phyloP scores from a whole-genome alignment of 2,888 invertebrate species.

The Agrotis puta region DNA sequence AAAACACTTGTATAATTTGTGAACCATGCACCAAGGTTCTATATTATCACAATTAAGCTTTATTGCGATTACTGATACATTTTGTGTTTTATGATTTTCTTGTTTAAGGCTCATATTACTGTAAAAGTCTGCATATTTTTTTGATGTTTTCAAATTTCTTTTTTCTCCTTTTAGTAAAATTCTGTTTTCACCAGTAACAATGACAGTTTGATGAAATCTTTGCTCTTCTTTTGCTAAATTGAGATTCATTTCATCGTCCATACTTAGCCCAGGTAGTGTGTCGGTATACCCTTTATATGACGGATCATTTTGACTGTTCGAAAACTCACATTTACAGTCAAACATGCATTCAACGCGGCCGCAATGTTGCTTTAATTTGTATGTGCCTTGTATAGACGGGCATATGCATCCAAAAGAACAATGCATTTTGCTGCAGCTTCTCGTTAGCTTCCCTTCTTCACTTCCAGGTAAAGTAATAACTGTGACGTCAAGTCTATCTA shows the following conservation, averaged over 20 bases:
- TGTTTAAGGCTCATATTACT: constrained; percentile 76
- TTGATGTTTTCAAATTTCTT: constrained; percentile 91
- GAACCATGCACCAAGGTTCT: constrained; percentile 93
- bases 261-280: constrained; percentile 78
- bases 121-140: constrained; percentile 91
- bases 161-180: constrained; percentile 91
- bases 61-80: constrained; percentile 70
- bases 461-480: constrained; percentile 90
- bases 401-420: constrained; percentile 93
- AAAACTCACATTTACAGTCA: constrained; percentile 84
- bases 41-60: constrained; percentile 84
- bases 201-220: constrained; percentile 94
- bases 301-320: constrained; percentile 76
- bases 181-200: constrained; percentile 92
- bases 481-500: constrained; percentile 92
- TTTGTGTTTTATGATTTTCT: constrained; percentile 66
- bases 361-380: constrained; percentile 91
- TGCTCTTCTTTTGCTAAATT: constrained; percentile 93
- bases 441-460: constrained; percentile 17
- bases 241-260: constrained; percentile 88
- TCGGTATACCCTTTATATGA: constrained; percentile 71
- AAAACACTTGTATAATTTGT: constrained; percentile 92
- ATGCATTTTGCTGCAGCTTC: constrained; percentile 87
- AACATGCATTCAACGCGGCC: constrained; percentile 92
- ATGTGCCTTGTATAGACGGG: constrained; percentile 88